phyloP scores from a whole-genome alignment of 37 sponge, comb jelly and placozoan species.

The Aphrocallistes beatrix region DNA sequence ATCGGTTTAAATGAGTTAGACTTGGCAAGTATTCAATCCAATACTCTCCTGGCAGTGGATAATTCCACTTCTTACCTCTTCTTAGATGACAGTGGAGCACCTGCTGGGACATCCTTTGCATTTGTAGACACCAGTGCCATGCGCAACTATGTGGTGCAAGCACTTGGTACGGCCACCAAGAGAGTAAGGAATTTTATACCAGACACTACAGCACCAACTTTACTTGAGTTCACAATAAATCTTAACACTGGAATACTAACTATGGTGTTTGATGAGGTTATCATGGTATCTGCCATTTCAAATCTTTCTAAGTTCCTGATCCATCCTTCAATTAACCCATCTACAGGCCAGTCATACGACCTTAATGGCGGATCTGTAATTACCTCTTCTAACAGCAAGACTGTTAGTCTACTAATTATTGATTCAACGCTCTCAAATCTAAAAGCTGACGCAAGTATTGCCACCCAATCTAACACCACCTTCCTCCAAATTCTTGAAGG shows the following conservation, averaged over 20 bases:
- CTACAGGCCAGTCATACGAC: neutral
- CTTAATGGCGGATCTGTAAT: constrained; percentile 3
- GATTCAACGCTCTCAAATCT: neutral
- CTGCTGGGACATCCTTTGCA: neutral
- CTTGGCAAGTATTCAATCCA: neutral
- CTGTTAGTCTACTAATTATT: neutral
- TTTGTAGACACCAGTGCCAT: neutral
- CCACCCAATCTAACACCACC: neutral
- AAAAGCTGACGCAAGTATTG: neutral
- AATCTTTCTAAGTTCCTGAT: constrained; percentile 19
- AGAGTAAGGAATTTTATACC: neutral
- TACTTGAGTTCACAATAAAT: neutral
- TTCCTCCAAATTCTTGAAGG: neutral
- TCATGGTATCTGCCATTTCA: neutral
- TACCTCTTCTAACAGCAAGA: neutral
- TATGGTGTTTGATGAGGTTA: neutral
- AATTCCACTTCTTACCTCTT: neutral
- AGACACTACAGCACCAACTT: neutral
- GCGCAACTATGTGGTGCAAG: neutral
- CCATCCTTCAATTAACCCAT: neutral
- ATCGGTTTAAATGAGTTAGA: neutral
- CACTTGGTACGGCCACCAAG: neutral
- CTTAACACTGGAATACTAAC: constrained; percentile 15
- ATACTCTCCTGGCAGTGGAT: neutral
- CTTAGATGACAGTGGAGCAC: neutral